These are phyloP conservation scores for Nesogale talazaci DNA, from an alignment of 2,113 vertebrate genomes.

Conservation along the genomic window DNA sequence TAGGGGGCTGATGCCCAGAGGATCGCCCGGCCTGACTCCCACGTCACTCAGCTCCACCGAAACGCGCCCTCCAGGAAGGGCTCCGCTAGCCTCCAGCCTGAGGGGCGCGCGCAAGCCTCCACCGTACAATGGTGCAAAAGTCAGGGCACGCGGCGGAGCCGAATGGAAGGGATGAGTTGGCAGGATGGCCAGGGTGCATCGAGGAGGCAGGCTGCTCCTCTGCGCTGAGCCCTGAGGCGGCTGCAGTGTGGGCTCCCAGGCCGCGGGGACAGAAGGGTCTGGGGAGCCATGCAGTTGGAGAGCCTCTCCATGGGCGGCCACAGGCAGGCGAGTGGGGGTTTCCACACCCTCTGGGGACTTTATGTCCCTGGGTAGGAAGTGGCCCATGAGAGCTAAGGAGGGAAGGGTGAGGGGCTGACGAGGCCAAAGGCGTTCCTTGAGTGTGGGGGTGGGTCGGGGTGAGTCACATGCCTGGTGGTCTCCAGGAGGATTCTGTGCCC, in stretches of 20 bases:
- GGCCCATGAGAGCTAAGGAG: background rate
- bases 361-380: background rate
- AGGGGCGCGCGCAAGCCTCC: background rate
- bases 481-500: background rate
- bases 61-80: background rate
- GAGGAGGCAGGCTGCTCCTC: no score
- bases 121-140: background rate
- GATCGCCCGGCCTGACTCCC: background rate
- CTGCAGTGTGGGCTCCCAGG: background rate
- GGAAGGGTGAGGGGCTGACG: background rate
- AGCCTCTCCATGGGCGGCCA: background rate
- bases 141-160: no score
- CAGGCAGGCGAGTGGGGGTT: background rate
- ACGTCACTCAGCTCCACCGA: background rate
- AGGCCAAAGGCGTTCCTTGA: background rate
- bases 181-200: background rate
- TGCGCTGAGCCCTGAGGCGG: background rate
- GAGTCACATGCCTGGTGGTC: fast-evolving
- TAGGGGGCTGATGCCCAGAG: background rate
- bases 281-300: no score
- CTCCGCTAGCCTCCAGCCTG: background rate
- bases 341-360: background rate
- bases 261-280: background rate
- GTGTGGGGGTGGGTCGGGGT: no score
- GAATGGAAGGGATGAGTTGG: background rate